Conservation (phyloP, 2,113 vertebrate species). For the Hyaena hyaena region DNA sequence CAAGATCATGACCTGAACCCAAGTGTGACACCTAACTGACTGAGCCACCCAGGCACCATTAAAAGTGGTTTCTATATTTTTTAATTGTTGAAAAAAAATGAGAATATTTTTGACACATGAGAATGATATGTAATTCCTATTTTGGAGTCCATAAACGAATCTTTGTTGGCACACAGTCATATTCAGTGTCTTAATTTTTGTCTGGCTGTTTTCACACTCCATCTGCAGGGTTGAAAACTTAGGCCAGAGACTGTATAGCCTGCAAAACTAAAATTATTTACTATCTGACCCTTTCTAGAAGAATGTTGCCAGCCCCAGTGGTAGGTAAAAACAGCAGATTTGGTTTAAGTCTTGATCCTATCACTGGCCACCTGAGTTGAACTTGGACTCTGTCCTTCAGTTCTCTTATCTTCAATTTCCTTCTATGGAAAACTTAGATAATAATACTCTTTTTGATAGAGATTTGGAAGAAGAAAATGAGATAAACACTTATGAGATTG, state of each 20-base stretch:
- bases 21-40: no score
- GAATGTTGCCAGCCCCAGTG: neutral
- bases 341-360: neutral
- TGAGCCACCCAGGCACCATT: no score
- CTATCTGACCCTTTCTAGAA: neutral
- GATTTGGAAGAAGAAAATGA: neutral
- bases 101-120: neutral
- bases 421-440: neutral
- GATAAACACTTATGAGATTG: neutral
- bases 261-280: neutral
- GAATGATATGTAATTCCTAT: neutral
- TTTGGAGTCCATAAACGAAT: neutral
- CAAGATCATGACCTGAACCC: no score
- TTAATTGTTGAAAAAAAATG: neutral
- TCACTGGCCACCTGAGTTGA: neutral
- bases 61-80: neutral
- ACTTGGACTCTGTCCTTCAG: neutral
- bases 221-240: neutral
- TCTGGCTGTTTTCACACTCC: neutral
- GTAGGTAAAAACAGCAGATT: neutral
- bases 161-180: neutral
- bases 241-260: neutral
- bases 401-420: neutral
- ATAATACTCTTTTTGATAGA: neutral
- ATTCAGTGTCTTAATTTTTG: neutral